phyloP scores from a whole-genome alignment of 2,797 vertebrate species.

The Phrynocephalus guinanensis region DNA sequence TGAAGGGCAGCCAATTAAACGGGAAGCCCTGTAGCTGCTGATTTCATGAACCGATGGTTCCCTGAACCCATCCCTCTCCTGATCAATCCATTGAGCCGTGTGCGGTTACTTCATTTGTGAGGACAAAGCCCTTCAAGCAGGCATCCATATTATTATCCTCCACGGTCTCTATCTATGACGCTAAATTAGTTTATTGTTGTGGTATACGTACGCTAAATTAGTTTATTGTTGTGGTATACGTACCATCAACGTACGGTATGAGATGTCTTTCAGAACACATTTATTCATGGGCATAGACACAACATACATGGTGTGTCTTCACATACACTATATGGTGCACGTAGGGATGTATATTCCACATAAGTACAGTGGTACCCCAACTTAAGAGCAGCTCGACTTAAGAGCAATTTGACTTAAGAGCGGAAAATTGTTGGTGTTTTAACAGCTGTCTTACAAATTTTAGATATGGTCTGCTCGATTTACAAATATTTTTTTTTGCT shows the following conservation, averaged over 20 bases:
- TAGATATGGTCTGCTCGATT: too few relatives aligned
- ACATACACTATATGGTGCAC: too few relatives aligned
- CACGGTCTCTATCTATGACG: not conserved
- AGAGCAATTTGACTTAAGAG: too few relatives aligned
- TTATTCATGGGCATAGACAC: not conserved
- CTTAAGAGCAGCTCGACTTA: too few relatives aligned
- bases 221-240: rapidly evolving
- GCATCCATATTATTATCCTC: slow-evolving; percentile 34
- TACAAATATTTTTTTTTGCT: too few relatives aligned
- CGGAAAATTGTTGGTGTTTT: too few relatives aligned
- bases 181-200: slow-evolving; percentile 7
- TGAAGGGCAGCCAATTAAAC: slow-evolving; percentile 16
- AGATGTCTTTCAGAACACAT: not conserved
- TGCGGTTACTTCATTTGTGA: slow-evolving; percentile 59
- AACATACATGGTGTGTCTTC: too few relatives aligned
- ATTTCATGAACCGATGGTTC: slow-evolving; percentile 29
- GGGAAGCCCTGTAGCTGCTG: slow-evolving; percentile 48
- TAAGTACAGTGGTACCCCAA: too few relatives aligned
- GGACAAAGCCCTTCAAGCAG: slow-evolving; percentile 25
- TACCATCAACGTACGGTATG: rapidly evolving
- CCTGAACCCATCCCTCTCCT: slow-evolving; percentile 50
- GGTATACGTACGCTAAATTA: not conserved
- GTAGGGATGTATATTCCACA: too few relatives aligned
- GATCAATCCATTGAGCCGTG: slow-evolving; percentile 43
- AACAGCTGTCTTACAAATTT: too few relatives aligned